Base-by-base conservation (phyloP, 30 jellyfish, hydroid and myxozoan genomes). In the Sanderia malayensis region DNA sequence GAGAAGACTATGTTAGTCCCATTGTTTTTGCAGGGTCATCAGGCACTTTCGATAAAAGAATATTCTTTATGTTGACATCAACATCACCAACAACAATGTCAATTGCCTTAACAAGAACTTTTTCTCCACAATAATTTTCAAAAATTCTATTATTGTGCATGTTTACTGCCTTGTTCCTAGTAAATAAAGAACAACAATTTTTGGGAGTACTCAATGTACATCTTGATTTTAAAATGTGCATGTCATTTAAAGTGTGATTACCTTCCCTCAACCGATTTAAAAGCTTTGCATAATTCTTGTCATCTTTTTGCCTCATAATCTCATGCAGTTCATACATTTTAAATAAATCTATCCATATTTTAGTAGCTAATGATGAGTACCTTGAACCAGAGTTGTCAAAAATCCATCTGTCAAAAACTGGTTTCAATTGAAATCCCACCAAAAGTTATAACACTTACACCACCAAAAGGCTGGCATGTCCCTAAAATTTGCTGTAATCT, bases 131-230 rank as follows among this genome's bases (percentile, higher is more conserved):
- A n/a, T n/a, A n/a, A n/a, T n/a, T 37, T 6, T 37, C 13, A 13
- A 37, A 37, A 37, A 37, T 37, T 13, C 6, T 6, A 4, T 37
- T 13, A 37, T 37, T 70, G n/a, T 13, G 71, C 17, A 11, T 19
- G 44, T 45, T 11, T 4, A 70, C 74, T 9, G 67, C 65, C 25
- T 37, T 45, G 27, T 68, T 68, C 1, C 73, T 68, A 4, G 80
- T 11, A 58, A 33, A 68, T 25, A 37, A 37, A 37, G n/a, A n/a
- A n/a, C n/a, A n/a, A n/a, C n/a, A n/a, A n/a, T n/a, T n/a, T n/a
- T n/a, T n/a, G n/a, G n/a, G n/a, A n/a, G 52, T 37, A 37, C 13
- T 37, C 6, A 4, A 4, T 37, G 13, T 37, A 37, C 6, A 13
- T 37, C 52, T 37, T 4, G 52, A 4, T 37, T 37, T 37, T 37